A percentile compares a stretch with the other conserved stretches of the same genome.
Conservation (phyloP, 2,888 invertebrate genomes). For the Dendrolimus houi region DNA sequence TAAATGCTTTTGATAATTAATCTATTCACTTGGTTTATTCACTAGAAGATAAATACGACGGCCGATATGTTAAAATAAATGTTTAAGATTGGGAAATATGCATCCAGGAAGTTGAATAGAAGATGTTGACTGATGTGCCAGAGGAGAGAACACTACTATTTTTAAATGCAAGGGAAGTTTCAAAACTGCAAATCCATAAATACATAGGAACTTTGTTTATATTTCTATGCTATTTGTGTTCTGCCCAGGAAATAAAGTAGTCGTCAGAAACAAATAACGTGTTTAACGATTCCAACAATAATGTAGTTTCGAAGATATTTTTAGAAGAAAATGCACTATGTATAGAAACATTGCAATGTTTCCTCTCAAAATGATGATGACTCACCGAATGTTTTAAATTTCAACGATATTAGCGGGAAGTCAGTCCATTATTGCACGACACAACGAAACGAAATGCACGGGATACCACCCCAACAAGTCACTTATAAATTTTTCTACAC, state of each 20-base stretch:
- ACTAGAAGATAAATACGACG: no score
- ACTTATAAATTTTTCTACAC: conserved; percentile 47
- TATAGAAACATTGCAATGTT: conserved; percentile 19
- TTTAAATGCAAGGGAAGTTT: background rate
- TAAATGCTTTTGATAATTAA: no score
- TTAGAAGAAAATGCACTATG: conserved; percentile 22
- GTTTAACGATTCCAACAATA: background rate
- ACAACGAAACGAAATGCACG: conserved; percentile 54
- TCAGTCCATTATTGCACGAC: conserved; percentile 59
- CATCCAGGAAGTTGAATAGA: no score
- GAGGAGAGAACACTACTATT: no score
- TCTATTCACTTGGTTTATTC: no score
- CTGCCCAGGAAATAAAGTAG: background rate
- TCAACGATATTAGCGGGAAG: conserved; percentile 66
- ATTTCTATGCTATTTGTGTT: background rate
- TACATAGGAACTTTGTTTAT: background rate
- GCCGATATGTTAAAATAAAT: no score
- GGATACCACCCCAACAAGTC: conserved; percentile 60
- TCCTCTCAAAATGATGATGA: conserved; percentile 53
- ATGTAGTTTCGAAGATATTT: conserved; percentile 14
- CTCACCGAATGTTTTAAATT: conserved; percentile 74
- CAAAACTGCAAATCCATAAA: background rate
- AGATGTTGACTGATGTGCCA: no score
- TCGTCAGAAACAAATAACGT: background rate
- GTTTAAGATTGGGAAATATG: no score